A percentile compares a stretch with the other conserved stretches of the same genome.
Conservation (phyloP, 2,888 invertebrate genomes). For the Ectemnius continuus region DNA sequence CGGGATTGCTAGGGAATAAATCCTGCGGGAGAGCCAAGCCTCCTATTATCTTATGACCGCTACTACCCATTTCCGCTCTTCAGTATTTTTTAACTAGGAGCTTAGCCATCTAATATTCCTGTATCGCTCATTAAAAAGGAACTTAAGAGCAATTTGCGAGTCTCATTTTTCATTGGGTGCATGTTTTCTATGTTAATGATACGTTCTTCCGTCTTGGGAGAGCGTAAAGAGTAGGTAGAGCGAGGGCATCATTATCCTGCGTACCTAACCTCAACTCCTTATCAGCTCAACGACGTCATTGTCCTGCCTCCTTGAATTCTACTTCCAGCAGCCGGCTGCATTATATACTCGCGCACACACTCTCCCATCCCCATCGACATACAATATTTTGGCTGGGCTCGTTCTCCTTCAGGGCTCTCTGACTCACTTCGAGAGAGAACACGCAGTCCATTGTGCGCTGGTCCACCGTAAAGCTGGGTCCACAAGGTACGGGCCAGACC, state of each 20-base stretch:
- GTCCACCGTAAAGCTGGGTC: conserved; percentile 55
- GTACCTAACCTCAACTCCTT: too few relatives aligned
- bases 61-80: too few relatives aligned
- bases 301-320: conserved; percentile 38
- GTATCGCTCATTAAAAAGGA: too few relatives aligned
- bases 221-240: too few relatives aligned
- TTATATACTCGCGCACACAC: too few relatives aligned
- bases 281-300: conserved; percentile 59
- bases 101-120: too few relatives aligned
- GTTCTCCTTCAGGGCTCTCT: conserved; percentile 26
- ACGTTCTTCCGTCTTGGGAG: too few relatives aligned
- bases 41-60: neutral
- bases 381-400: conserved; percentile 65
- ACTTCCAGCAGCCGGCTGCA: conserved; percentile 7
- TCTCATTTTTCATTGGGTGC: too few relatives aligned
- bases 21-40: conserved; percentile 25
- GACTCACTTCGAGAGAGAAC: conserved; percentile 59
- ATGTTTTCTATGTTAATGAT: too few relatives aligned
- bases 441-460: conserved; percentile 55
- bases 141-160: too few relatives aligned
- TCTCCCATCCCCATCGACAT: conserved; percentile 16
- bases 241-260: too few relatives aligned
- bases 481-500: conserved; percentile 36
- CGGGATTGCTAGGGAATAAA: conserved; percentile 41
- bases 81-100: too few relatives aligned